phyloP scores from a whole-genome alignment of 1,140 invertebrate species.

The Leptinotarsa texana region DNA sequence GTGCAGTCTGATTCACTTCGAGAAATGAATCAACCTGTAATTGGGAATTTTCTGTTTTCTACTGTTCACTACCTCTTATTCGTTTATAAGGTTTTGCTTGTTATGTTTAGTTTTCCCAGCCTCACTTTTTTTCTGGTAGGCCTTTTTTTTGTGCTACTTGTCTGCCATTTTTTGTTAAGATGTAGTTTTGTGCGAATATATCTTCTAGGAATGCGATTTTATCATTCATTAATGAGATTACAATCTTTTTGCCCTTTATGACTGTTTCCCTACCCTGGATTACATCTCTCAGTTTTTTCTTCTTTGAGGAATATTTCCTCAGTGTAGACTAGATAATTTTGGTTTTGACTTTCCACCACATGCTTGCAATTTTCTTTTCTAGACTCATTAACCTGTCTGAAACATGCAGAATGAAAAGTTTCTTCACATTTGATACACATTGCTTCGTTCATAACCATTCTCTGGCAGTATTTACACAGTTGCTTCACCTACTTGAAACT shows the following conservation, averaged over 20 bases:
- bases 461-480: neutral
- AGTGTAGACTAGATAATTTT: neutral
- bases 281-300: constrained; percentile 8
- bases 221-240: constrained; percentile 9
- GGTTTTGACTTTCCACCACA: neutral
- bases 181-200: neutral
- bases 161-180: neutral
- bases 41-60: neutral
- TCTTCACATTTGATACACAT: neutral
- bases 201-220: constrained; percentile 3
- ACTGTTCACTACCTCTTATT: neutral
- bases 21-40: constrained; percentile 13
- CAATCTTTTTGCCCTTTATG: constrained; percentile 2
- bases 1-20: constrained; percentile 7
- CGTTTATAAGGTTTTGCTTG: constrained; percentile 9
- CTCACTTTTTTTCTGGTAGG: neutral
- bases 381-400: neutral
- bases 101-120: neutral
- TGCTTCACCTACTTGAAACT: too few species aligned
- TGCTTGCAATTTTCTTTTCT: neutral
- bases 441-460: neutral
- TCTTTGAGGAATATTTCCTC: constrained; percentile 14
- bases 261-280: neutral
- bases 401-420: neutral
- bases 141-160: constrained; percentile 10